Base-by-base conservation (phyloP, 2,888 invertebrate genomes). In the Agrotis ipsilon region DNA sequence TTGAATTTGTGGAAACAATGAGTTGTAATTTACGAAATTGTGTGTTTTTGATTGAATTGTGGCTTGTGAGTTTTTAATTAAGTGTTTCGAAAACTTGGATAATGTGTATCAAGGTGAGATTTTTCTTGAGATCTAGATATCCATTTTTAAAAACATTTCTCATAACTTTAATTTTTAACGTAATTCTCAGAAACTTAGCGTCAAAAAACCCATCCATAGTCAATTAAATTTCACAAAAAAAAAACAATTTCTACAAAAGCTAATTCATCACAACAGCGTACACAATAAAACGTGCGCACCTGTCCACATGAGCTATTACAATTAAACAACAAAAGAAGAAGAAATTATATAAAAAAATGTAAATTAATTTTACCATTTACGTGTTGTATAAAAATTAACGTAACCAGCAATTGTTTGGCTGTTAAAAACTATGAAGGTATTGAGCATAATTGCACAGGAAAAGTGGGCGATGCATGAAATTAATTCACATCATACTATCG, bases 381-480 rank as follows among this genome's bases (percentile, higher is more conserved):
- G 84, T 86, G 84, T 79, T 82, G 77, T 75, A 76, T 81, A 77
- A 74, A 74, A 78, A 84, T 81, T 78, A 85, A 73, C 78, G 76
- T 66, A 86, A 85, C 84, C 81, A 64, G 85, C 86, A 88, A 88
- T 91, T 89, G 86, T 88, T 90, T 86, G 86, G 78, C 83, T 82
- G 84, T 88, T 88, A 87, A 90, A 85, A 89, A 88, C 83, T 86
- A 86, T 83, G 86, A 88, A 88, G 85, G 81, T 86, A 87, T 86
- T 78, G 78, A 72, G 74, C 83, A 83, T 93, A 92, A 94, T 94
- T 92, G 89, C 87, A 89, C 85, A 86, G 86, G 87, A 78, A 84
- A 88, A 92, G 85, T 82, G 84, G 82, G 71, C 86, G 86, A 86
- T 86, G 90, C 94, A 89, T 93, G 90, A 92, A 94, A 93, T 92